These are phyloP conservation scores for Troides aeacus DNA, from an alignment of 2,888 invertebrate genomes.

Conservation along the genomic window DNA sequence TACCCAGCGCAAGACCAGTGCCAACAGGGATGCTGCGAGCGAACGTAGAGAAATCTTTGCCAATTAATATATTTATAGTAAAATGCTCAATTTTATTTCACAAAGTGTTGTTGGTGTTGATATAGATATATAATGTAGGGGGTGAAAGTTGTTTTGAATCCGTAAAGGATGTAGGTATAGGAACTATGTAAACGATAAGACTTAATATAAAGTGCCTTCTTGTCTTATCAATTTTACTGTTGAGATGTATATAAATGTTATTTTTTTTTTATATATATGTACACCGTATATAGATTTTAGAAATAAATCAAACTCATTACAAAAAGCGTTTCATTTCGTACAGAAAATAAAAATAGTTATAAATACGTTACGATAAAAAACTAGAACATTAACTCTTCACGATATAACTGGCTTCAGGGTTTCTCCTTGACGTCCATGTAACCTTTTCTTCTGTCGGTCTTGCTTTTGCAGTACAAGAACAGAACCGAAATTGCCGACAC, in stretches of 20 bases:
- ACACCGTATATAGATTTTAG: constrained; percentile 61
- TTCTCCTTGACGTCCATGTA: constrained; percentile 68
- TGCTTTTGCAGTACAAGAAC: constrained; percentile 63
- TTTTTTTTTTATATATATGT: constrained; percentile 53
- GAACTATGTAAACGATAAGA: constrained; percentile 28
- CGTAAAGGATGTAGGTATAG: constrained; percentile 35
- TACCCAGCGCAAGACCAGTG: not conserved
- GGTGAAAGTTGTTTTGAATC: constrained; percentile 58
- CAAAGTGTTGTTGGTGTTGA: constrained; percentile 54
- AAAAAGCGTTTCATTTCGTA: constrained; percentile 41
- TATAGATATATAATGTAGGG: constrained; percentile 42
- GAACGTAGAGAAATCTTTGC: constrained; percentile 5
- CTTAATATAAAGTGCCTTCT: constrained; percentile 63
- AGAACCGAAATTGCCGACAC: constrained; percentile 64
- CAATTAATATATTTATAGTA: constrained; percentile 31
- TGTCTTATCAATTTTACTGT: constrained; percentile 70
- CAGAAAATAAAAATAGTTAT: constrained; percentile 15
- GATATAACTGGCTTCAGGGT: constrained; percentile 43
- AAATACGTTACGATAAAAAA: constrained; percentile 29
- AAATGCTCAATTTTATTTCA: constrained; percentile 70
- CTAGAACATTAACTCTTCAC: constrained; percentile 16
- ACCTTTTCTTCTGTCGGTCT: constrained; percentile 53
- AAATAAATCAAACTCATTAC: constrained; percentile 68
- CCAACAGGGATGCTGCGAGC: not conserved
- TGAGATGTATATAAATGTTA: constrained; percentile 77